These are phyloP conservation scores for Andrena minutula DNA, from an alignment of 2,888 invertebrate genomes.

Conservation along the genomic window DNA sequence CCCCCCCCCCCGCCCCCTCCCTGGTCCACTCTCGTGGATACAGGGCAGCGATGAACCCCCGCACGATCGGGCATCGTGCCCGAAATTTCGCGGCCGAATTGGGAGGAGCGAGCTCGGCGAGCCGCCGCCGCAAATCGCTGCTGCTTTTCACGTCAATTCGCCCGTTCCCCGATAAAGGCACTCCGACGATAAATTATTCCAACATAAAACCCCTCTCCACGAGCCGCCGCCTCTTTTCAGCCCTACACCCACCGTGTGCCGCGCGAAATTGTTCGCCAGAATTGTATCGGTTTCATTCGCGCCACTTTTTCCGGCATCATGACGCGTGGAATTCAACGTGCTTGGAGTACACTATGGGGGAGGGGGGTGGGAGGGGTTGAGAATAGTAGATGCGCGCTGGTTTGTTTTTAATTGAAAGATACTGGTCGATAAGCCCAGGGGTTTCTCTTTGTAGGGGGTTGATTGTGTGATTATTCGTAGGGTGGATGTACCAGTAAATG, in stretches of 20 bases:
- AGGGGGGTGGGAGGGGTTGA: no score
- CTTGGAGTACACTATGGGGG: background rate
- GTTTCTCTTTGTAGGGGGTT: no score
- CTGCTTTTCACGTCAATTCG: conserved; percentile 73
- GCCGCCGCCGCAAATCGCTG: conserved; percentile 71
- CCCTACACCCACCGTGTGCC: background rate
- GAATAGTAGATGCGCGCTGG: no score
- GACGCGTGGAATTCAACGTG: background rate
- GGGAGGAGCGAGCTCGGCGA: conserved; percentile 56
- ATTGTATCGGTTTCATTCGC: conserved; percentile 39
- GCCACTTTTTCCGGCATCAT: conserved; percentile 4
- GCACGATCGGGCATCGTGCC: conserved; percentile 55
- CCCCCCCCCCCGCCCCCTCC: background rate
- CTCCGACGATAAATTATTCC: conserved; percentile 71
- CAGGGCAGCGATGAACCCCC: conserved; percentile 6
- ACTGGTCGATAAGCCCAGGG: no score
- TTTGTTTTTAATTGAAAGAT: no score
- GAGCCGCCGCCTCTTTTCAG: conserved; percentile 35
- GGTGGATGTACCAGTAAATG: no score
- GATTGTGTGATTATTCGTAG: no score
- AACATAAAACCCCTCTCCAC: conserved; percentile 58
- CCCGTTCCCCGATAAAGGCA: conserved; percentile 66
- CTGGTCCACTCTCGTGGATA: conserved; percentile 14
- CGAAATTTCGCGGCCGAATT: conserved; percentile 63
- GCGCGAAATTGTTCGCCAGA: conserved; percentile 41